Conservation (phyloP, 2,797 vertebrate genomes). For the Peromyscus nudipes region DNA sequence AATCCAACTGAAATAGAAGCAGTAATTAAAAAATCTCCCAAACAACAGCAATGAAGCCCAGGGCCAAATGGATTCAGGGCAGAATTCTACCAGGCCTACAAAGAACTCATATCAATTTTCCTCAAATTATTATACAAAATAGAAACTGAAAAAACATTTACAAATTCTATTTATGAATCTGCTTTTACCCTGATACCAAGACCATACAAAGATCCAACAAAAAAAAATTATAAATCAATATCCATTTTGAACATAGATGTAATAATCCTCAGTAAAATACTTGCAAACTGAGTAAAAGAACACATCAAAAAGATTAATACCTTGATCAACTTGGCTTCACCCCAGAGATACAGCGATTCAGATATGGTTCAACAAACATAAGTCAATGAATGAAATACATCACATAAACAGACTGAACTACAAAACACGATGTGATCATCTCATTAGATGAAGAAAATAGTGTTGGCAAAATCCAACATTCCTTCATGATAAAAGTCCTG, state of each 20-base stretch:
- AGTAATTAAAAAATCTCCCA: neutral
- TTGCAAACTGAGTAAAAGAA: neutral
- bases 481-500: neutral
- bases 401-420: neutral
- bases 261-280: neutral
- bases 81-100: neutral
- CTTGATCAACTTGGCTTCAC: neutral
- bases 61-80: neutral
- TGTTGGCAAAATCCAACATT: neutral
- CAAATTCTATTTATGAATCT: neutral
- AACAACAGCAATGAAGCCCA: neutral
- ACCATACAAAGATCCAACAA: neutral
- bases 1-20: neutral
- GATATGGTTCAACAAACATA: neutral
- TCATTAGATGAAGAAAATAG: neutral
- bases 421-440: neutral
- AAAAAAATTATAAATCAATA: neutral
- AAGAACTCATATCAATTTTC: neutral
- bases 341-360: neutral
- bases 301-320: neutral
- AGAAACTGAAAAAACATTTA: neutral
- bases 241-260: neutral
- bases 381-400: neutral
- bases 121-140: neutral
- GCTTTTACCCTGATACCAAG: neutral